A percentile compares a stretch with the other conserved stretches of the same genome.
phyloP scores from a whole-genome alignment of 2,113 vertebrate genomes.

The Micronisus gabar region DNA sequence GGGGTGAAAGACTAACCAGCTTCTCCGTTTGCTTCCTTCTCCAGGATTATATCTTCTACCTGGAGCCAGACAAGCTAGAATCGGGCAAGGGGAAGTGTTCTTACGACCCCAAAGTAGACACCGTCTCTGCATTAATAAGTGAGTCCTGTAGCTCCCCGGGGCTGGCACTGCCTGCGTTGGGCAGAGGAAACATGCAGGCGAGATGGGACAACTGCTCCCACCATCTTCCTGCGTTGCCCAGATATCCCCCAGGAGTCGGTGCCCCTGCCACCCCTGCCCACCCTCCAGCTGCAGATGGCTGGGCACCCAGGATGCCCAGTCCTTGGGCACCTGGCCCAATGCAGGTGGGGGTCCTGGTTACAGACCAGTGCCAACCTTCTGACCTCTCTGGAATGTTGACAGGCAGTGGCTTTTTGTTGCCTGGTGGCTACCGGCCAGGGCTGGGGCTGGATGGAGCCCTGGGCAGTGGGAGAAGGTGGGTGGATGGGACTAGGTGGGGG shows the following conservation, averaged over 20 bases:
- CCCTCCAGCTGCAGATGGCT: background rate
- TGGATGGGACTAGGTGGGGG: background rate
- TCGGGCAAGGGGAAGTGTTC: constrained; percentile 98
- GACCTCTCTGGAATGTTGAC: background rate
- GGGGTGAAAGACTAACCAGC: background rate
- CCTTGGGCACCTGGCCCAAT: background rate
- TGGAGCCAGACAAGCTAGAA: constrained; percentile 95
- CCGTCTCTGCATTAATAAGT: constrained; percentile 96
- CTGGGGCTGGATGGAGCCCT: background rate
- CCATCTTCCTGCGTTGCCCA: background rate
- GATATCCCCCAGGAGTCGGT: background rate
- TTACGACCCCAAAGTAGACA: constrained; percentile 97
- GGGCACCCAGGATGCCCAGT: background rate
- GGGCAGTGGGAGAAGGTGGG: background rate
- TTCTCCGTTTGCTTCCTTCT: constrained; percentile 21
- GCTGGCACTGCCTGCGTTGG: accelerated
- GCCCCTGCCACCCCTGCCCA: background rate
- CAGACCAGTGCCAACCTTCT: background rate
- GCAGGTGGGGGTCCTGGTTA: background rate
- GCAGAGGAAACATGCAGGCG: background rate
- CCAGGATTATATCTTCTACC: constrained; percentile 95
- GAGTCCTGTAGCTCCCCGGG: constrained; percentile 66
- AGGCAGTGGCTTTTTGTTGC: background rate
- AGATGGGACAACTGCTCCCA: background rate
- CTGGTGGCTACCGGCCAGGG: accelerated